phyloP scores from a whole-genome alignment of 23 tunicate species.

The Aplidium turbinatum region DNA sequence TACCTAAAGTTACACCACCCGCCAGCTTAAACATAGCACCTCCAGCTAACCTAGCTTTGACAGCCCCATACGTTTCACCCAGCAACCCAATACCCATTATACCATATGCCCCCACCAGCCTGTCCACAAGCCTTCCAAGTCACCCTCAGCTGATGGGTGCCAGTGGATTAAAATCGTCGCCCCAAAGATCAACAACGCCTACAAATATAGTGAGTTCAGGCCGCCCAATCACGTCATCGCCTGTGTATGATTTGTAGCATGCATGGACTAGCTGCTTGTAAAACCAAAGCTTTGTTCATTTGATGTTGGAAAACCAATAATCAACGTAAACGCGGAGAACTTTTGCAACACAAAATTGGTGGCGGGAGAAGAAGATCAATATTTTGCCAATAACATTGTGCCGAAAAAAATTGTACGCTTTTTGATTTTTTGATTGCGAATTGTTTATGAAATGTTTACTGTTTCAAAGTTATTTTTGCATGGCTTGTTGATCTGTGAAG shows the following conservation, averaged over 20 bases:
- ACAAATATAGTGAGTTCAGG: slow-evolving; percentile 32
- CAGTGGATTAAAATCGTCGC: slow-evolving; percentile 7
- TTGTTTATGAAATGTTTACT: too few relatives aligned
- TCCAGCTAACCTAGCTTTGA: slow-evolving; percentile 27
- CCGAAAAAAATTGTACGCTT: too few relatives aligned
- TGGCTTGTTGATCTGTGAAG: too few relatives aligned
- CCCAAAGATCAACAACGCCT: slow-evolving; percentile 11
- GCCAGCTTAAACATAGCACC: slow-evolving; percentile 49
- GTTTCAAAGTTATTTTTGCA: too few relatives aligned
- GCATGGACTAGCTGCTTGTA: not conserved
- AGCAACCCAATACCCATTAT: slow-evolving; percentile 47
- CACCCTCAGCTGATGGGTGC: slow-evolving; percentile 15
- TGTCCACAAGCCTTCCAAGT: not conserved
- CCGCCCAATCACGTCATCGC: slow-evolving; percentile 4
- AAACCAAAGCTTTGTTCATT: not conserved
- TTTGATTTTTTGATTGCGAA: too few relatives aligned
- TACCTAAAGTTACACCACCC: slow-evolving; percentile 67
- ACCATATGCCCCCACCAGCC: slow-evolving; percentile 8
- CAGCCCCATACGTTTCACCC: slow-evolving; percentile 43
- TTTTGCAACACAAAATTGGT: too few relatives aligned
- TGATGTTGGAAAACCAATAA: not conserved
- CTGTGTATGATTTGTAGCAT: slow-evolving; percentile 47
- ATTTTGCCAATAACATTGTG: too few relatives aligned
- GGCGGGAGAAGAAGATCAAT: too few relatives aligned
- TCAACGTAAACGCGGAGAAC: too few relatives aligned